phyloP scores from a whole-genome alignment of 1,140 invertebrate genomes.

The Drosophila neocordata region DNA sequence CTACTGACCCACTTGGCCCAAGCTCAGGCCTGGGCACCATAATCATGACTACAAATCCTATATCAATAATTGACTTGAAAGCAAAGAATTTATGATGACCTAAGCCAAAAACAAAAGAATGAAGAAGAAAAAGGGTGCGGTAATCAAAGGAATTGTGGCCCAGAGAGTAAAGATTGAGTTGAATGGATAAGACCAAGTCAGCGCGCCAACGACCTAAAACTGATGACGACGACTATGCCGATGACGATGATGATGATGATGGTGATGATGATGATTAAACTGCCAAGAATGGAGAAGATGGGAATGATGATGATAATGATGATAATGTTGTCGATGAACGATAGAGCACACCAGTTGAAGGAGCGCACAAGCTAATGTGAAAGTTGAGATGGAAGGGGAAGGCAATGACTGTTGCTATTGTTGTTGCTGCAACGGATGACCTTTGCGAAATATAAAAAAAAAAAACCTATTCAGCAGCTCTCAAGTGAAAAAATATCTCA shows the following conservation, averaged over 20 bases:
- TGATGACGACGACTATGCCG: constrained; percentile 59
- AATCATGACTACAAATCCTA: constrained; percentile 69
- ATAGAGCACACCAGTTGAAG: constrained; percentile 59
- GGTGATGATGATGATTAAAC: constrained; percentile 32
- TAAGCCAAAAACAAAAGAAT: constrained; percentile 46
- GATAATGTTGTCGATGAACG: constrained; percentile 68
- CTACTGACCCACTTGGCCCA: constrained; percentile 71
- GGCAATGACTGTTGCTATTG: constrained; percentile 40
- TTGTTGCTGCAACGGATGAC: constrained; percentile 68
- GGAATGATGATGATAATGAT: constrained; percentile 43
- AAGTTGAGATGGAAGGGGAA: constrained; percentile 55
- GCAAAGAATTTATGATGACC: constrained; percentile 81
- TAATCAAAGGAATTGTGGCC: constrained; percentile 71
- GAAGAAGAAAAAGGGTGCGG: constrained; percentile 73
- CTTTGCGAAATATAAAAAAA: constrained; percentile 60
- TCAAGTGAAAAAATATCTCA: constrained; percentile 55
- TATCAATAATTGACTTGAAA: constrained; percentile 76
- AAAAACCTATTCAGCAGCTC: constrained; percentile 11
- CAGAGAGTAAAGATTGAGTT: constrained; percentile 46
- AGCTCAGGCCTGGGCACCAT: constrained; percentile 25
- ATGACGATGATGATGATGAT: constrained; percentile 27
- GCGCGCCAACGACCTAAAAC: constrained; percentile 65
- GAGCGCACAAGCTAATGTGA: constrained; percentile 67
- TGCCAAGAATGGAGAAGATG: constrained; percentile 29
- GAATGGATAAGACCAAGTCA: constrained; percentile 70